Base-by-base conservation (phyloP, 2,113 vertebrate genomes). In the Anhinga anhinga region DNA sequence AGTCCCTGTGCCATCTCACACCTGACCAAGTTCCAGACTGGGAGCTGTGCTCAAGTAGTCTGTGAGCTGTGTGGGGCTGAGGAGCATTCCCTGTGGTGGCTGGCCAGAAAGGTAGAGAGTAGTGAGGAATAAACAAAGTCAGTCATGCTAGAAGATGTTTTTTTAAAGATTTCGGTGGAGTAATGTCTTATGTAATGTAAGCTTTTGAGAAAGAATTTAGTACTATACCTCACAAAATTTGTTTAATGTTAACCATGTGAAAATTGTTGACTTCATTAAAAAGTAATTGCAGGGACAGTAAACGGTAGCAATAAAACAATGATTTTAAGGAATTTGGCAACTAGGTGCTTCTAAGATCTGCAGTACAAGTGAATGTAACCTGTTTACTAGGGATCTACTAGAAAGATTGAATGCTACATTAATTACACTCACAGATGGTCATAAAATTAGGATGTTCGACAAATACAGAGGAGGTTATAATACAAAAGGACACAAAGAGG, bases 361-460 rank as follows among this genome's bases (percentile, higher is more conserved):
- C 72, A 66, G n/a, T 63, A 63, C 82, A 59, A 38, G 65, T 96
- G 96, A 92, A 93, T 90, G 66, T 82, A 94, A 92, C 47, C 15
- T 88, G 70, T 93, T 97, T 96, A 91, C 82, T 95, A 88, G 95
- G 44, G 47, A 88, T 95, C 63, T 96, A 93, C 93, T 76, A 95
- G 86, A 94, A 61, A 19, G 17, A 55, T 47, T 82, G 72, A 95
- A 89, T 79, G 63, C 79, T 94, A 86, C 90, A 83, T 81, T 97
- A 95, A 97, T 98, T 97, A 86, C 66, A 73, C 92, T 97, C 96
- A 88, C 97, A 97, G 96, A 96, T 92, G 96, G 94, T 61, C 62
- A 86, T 95, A 82, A 67, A 92, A 71, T 50, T 49, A 91, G 82
- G 71, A 82, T 90, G 63, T 71, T 90, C 77, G 53, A 72, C 78